phyloP scores from a whole-genome alignment of 1,140 invertebrate species.

The Eueides isabella region DNA sequence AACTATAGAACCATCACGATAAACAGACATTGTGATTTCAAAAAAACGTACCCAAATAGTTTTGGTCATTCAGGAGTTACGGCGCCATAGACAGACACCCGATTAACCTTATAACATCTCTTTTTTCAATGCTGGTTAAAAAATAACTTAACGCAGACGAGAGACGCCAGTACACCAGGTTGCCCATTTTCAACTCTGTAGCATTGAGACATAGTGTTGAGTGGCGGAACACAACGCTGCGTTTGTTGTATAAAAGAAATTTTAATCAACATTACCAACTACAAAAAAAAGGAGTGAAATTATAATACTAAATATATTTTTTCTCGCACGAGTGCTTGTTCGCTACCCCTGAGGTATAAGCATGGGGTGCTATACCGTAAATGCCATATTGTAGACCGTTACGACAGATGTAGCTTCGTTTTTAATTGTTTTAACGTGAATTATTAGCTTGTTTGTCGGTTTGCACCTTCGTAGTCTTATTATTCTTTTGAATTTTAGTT shows the following conservation, averaged over 20 bases:
- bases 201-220: background rate
- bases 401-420: conserved; percentile 42
- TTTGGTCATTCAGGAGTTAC: too few species aligned
- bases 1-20: too few species aligned
- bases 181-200: too few species aligned
- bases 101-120: too few species aligned
- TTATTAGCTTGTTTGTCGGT: conserved; percentile 25
- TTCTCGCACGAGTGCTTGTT: conserved; percentile 36
- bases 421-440: conserved; percentile 40
- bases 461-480: conserved; percentile 21
- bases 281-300: background rate
- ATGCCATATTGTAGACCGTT: conserved; percentile 53
- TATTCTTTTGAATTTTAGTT: background rate
- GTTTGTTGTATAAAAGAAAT: background rate
- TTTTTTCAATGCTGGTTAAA: too few species aligned
- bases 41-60: too few species aligned
- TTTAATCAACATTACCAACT: too few species aligned
- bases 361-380: conserved; percentile 49
- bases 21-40: too few species aligned
- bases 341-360: conserved; percentile 25
- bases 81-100: too few species aligned
- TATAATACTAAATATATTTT: conserved; percentile 18
- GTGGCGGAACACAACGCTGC: background rate
- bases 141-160: too few species aligned
- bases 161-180: too few species aligned